Conservation (phyloP, 2,888 invertebrate species). For the Prosapia bicincta region DNA sequence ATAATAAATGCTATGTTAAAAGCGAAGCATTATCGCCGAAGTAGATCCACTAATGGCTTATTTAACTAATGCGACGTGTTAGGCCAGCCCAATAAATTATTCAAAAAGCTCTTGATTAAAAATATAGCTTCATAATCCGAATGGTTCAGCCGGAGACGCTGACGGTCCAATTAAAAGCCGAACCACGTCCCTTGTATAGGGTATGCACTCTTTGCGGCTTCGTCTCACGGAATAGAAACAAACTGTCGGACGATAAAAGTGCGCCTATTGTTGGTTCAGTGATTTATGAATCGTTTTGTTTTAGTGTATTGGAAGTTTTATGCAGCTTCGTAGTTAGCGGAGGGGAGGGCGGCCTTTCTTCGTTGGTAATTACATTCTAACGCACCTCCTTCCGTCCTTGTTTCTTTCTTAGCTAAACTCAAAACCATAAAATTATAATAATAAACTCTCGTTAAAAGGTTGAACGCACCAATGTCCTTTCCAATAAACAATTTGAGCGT, state of each 20-base stretch:
- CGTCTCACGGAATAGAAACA: background rate
- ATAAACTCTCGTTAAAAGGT: too few relatives aligned
- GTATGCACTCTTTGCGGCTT: too few relatives aligned
- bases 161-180: background rate
- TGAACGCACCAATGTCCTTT: too few relatives aligned
- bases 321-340: background rate
- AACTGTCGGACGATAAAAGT: background rate
- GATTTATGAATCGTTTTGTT: background rate
- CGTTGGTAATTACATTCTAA: background rate
- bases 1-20: conserved; percentile 32
- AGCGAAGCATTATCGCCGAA: conserved; percentile 34
- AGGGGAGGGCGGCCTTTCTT: background rate
- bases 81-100: conserved; percentile 33
- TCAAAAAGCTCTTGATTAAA: conserved; percentile 37
- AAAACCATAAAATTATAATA: too few relatives aligned
- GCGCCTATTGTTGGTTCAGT: background rate
- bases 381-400: background rate
- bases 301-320: background rate
- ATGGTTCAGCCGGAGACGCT: background rate
- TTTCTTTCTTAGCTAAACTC: too few relatives aligned
- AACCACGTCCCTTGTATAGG: background rate
- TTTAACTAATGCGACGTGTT: conserved; percentile 36
- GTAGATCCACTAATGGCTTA: conserved; percentile 36
- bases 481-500: too few relatives aligned
- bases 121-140: conserved; percentile 34